Evolutionary conservation across 2,113 vertebrate genomes (phyloP).

Genomic region (Castor canadensis): DNA sequence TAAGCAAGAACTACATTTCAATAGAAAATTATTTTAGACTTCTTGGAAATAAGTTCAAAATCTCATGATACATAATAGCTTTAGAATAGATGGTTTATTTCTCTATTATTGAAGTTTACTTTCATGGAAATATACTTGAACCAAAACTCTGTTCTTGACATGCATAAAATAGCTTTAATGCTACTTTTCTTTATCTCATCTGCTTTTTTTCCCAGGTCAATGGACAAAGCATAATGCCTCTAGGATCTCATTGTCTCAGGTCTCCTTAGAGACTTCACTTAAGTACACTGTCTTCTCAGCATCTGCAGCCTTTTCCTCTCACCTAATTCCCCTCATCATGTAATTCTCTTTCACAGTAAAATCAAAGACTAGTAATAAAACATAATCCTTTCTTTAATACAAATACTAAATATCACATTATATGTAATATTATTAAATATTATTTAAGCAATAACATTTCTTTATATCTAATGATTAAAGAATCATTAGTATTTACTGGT

Average conservation of each 20-base stretch:
- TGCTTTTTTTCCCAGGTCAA: not conserved
- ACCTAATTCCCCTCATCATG: not conserved
- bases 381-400: not conserved
- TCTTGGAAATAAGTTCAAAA: not conserved
- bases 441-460: not conserved
- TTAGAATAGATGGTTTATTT: constrained; percentile 24
- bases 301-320: not conserved
- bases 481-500: not conserved
- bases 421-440: not conserved
- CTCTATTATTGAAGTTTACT: not conserved
- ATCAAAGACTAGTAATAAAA: not conserved
- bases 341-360: not conserved
- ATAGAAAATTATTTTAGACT: not conserved
- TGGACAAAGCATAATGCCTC: not conserved
- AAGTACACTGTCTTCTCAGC: not conserved
- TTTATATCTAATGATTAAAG: not conserved
- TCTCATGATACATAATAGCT: not conserved
- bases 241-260: not conserved
- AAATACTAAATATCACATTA: not conserved
- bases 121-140: not conserved
- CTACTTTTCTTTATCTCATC: not conserved
- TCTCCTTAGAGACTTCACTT: not conserved
- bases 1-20: not conserved
- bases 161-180: not conserved
- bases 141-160: not conserved